Conservation (phyloP, 2,888 invertebrate genomes). For the Fabriciana adippe region DNA sequence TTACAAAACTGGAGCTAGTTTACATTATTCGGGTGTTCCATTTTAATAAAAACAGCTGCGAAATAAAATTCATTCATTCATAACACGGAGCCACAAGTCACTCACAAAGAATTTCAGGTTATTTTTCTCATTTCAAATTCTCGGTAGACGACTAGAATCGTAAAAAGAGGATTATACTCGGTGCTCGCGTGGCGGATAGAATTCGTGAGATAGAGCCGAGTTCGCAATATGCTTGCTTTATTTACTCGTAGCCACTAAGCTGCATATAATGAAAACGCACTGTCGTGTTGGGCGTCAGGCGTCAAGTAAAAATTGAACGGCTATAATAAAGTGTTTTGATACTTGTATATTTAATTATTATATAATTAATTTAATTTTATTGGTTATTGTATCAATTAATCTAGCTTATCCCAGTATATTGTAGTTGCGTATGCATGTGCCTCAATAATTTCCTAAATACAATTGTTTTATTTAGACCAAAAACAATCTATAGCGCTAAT, state of each 20-base stretch:
- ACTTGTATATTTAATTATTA: conserved; percentile 41
- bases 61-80: conserved; percentile 63
- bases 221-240: conserved; percentile 79
- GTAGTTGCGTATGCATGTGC: too few relatives aligned
- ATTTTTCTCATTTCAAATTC: conserved; percentile 80
- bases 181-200: conserved; percentile 69
- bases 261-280: conserved; percentile 83
- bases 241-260: conserved; percentile 78
- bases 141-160: conserved; percentile 76
- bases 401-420: too few relatives aligned
- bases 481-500: too few relatives aligned
- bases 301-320: conserved; percentile 60
- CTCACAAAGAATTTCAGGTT: conserved; percentile 72
- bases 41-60: conserved; percentile 41
- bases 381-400: too few relatives aligned
- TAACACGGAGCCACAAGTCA: conserved; percentile 60
- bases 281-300: conserved; percentile 75
- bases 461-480: too few relatives aligned
- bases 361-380: not conserved
- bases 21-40: conserved; percentile 37
- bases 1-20: conserved; percentile 39
- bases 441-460: too few relatives aligned
- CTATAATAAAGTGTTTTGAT: conserved; percentile 50
- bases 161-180: conserved; percentile 80
- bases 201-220: conserved; percentile 74